Base-by-base conservation (phyloP, 2,888 invertebrate genomes). In the Tachina grossa region DNA sequence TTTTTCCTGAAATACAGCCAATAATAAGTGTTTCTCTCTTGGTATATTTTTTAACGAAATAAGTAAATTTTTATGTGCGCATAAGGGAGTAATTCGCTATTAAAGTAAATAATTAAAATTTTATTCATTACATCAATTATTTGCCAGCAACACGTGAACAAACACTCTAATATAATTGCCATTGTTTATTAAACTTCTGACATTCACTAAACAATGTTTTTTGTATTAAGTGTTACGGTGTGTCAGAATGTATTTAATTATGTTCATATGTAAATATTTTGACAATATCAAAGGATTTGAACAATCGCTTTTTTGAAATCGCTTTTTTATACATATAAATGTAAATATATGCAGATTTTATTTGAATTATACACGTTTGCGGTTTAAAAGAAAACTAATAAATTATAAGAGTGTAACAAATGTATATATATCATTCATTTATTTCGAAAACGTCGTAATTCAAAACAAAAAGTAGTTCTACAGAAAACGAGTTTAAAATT, bases 81-180 rank as follows among this genome's bases (percentile, higher is more conserved):
- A 39, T 5, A 61, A 43, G 43, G 39, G 47, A 55, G 11, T 47
- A 63, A 79, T 71, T 63, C 53, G 63, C 55, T n/a, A 79, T 79
- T 72, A 63, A 72, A 55, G 65, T 79, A 11, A 79, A 79, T 79
- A 79, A 79, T 72, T 79, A 65, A 79, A 65, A 55, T 47, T 72
- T 65, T 65, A 55, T 72, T 41, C 55, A 72, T 79, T 72, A 79
- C 63, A 72, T 4, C 55, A 69, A 53, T 31, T 63, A 11, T n/a
- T n/a, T n/a, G 2, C 11, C 39, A 49, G 11, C 47, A 47, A 65
- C 47, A 79, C 65, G 71, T 72, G n/a, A 19, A 55, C 49, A n/a
- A 61, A 41, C 1, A 63, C 1, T 41, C 19, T 79, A 4, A 51
- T 63, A 31, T 43, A 43, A 19, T 69, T 69, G 51, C 69, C 51